Percentiles rank a stretch among this genome's conserved stretches.
phyloP scores from a whole-genome alignment of 2,113 vertebrate genomes.

The Phoxinus phoxinus region DNA sequence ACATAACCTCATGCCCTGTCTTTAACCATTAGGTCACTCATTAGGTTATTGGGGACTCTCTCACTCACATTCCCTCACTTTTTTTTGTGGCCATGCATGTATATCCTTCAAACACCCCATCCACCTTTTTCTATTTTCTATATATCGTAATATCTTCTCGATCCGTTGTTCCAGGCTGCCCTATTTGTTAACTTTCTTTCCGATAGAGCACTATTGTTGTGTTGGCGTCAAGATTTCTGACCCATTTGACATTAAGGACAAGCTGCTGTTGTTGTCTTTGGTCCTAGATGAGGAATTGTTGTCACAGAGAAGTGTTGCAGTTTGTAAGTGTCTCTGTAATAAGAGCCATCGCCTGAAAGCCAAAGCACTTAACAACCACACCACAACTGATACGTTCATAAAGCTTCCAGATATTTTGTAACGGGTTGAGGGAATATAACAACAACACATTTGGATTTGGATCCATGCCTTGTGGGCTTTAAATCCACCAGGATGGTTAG shows the following conservation, averaged over 20 bases:
- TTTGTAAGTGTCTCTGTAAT: conserved; percentile 12
- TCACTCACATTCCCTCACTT: not conserved
- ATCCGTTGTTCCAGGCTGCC: not conserved
- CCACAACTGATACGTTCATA: conserved; percentile 25
- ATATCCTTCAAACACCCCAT: conserved; percentile 32
- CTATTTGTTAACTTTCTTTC: conserved; percentile 31
- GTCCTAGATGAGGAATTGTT: conserved; percentile 10
- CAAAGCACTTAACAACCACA: conserved; percentile 35
- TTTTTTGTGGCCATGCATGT: not conserved
- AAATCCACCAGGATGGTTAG: conserved; percentile 7
- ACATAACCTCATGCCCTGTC: not conserved
- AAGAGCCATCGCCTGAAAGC: not conserved
- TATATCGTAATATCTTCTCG: conserved; percentile 12
- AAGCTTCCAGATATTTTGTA: conserved; percentile 14
- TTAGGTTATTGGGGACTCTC: not conserved
- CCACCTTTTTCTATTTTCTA: conserved; percentile 44
- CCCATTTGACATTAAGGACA: conserved; percentile 32
- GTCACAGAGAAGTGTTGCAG: not conserved
- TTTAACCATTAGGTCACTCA: not conserved
- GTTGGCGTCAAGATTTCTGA: conserved; percentile 33
- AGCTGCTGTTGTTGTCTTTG: conserved; percentile 2
- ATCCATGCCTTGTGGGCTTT: conserved; percentile 29
- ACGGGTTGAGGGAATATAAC: conserved; percentile 12
- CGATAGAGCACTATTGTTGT: conserved; percentile 3
- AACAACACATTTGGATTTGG: conserved; percentile 27